Conservation (phyloP, 1,140 invertebrate genomes). For the Temnothorax longispinosus region DNA sequence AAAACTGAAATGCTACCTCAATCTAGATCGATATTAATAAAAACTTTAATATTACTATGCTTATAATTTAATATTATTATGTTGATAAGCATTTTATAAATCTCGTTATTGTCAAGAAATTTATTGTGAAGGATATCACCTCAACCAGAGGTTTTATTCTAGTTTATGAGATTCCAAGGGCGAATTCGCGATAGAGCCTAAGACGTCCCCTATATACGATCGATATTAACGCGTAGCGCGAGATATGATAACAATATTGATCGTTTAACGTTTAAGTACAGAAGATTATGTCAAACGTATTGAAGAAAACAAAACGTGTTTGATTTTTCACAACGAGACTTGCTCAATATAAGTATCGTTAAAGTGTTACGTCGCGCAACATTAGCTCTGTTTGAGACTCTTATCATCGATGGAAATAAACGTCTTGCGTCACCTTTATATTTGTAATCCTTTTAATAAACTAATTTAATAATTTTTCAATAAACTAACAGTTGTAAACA, state of each 20-base stretch:
- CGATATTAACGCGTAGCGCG: not conserved
- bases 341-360: not conserved
- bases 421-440: not conserved
- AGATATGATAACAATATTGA: constrained; percentile 17
- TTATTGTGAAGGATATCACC: not conserved
- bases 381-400: not conserved
- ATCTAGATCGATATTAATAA: not conserved
- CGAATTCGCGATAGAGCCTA: not conserved
- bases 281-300: not conserved
- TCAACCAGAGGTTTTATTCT: not conserved
- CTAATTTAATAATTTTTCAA: not conserved
- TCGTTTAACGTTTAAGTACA: not conserved
- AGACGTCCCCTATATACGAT: not conserved
- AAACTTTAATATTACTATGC: not conserved
- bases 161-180: not conserved
- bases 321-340: not conserved
- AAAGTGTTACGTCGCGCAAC: not conserved
- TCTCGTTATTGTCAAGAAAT: not conserved
- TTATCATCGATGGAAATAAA: not conserved
- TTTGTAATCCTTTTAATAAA: not conserved
- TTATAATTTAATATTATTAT: not conserved
- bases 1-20: not conserved
- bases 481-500: no score
- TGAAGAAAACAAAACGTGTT: not conserved
- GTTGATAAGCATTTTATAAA: not conserved